Evolutionary conservation across 2,888 invertebrate genomes (phyloP).

Genomic region (Lochmaea capreae): DNA sequence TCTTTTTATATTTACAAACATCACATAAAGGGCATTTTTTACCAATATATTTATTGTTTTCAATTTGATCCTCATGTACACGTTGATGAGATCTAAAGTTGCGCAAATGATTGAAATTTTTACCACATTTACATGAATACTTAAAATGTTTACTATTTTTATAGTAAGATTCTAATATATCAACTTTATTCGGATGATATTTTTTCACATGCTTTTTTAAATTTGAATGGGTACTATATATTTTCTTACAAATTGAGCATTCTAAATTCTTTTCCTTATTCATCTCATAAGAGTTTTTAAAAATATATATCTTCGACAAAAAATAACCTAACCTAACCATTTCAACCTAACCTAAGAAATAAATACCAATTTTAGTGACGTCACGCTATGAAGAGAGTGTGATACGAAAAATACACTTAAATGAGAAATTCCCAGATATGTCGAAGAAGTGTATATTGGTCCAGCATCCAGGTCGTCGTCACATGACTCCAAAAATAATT

Average conservation of each 20-base stretch:
- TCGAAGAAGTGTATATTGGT: neutral
- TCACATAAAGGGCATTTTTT: constrained; percentile 24
- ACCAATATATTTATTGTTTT: neutral
- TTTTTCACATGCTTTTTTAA: constrained; percentile 14
- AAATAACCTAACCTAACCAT: too few species aligned
- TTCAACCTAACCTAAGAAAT: neutral
- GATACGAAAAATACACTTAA: neutral
- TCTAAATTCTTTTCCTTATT: neutral
- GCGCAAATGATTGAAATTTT: constrained; percentile 16
- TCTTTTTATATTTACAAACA: neutral
- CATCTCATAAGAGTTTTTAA: neutral
- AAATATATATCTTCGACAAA: neutral
- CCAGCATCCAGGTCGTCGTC: neutral
- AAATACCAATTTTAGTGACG: neutral
- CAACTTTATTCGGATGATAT: constrained; percentile 2
- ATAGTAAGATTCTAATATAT: constrained; percentile 3
- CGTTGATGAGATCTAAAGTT: neutral
- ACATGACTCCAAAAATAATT: neutral
- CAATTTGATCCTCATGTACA: too few species aligned
- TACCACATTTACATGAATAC: constrained; percentile 12
- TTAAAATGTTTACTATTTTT: constrained; percentile 18
- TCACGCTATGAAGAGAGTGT: neutral
- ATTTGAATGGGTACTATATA: constrained; percentile 18
- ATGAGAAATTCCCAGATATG: neutral
- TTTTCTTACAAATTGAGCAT: constrained; percentile 14